These are phyloP conservation scores for Homarus gammarus DNA, from an alignment of 2,888 invertebrate genomes.

Conservation along the genomic window DNA sequence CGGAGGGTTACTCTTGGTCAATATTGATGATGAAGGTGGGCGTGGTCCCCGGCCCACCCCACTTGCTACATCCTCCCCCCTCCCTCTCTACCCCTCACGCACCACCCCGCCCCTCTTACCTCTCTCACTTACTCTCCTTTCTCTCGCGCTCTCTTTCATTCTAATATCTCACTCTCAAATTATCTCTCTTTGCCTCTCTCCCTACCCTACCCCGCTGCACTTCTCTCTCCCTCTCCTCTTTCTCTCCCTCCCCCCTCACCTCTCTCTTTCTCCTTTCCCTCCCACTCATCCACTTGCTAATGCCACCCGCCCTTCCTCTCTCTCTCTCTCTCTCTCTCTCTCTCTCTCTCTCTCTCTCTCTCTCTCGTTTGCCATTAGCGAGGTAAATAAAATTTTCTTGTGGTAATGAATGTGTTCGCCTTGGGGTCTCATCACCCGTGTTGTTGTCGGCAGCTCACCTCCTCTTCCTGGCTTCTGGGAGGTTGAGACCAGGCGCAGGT, in stretches of 20 bases:
- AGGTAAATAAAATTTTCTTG: no score
- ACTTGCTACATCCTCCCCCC: slow-evolving; percentile 12
- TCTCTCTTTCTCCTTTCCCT: neutral
- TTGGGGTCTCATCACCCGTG: no score
- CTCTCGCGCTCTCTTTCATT: neutral
- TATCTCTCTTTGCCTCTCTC: neutral
- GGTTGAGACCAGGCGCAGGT: no score
- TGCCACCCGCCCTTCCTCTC: neutral
- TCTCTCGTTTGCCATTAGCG: no score
- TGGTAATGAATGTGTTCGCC: no score
- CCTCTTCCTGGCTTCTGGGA: no score
- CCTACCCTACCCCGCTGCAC: neutral
- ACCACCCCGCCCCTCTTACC: neutral
- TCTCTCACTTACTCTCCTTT: no score
- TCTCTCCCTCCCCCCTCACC: no score
- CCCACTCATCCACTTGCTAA: neutral
- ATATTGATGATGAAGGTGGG: slow-evolving; percentile 33
- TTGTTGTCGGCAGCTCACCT: no score
- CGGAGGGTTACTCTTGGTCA: neutral
- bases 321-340: neutral
- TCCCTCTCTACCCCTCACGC: slow-evolving; percentile 20
- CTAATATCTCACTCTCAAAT: neutral
- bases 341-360: neutral
- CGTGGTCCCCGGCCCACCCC: slow-evolving; percentile 21
- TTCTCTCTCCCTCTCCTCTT: no score